These are phyloP conservation scores for Cettia cetti DNA, from an alignment of 2,113 vertebrate genomes.

Conservation along the genomic window DNA sequence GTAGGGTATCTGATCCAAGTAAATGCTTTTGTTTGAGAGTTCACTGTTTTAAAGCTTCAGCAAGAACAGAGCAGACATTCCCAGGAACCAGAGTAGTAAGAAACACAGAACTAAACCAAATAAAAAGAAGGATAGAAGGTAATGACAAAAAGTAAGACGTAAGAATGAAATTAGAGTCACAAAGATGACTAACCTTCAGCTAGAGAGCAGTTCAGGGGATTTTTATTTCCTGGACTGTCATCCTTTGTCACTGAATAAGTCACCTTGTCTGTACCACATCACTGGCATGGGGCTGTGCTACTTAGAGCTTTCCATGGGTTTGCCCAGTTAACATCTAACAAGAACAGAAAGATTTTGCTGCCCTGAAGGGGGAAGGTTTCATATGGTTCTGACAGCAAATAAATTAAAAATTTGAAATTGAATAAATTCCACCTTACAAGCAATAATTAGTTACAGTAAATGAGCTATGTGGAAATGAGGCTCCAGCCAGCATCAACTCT, in stretches of 20 bases:
- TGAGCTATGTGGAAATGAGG: not conserved
- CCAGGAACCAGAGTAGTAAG: not conserved
- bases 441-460: conserved; percentile 23
- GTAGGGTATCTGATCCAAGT: not conserved
- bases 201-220: not conserved
- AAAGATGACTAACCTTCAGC: not conserved
- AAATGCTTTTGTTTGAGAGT: not conserved
- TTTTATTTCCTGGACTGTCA: not conserved
- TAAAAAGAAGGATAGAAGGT: not conserved
- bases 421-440: not conserved
- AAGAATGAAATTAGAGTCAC: not conserved
- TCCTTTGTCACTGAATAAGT: not conserved
- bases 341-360: not conserved
- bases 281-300: not conserved
- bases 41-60: not conserved
- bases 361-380: not conserved
- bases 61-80: not conserved
- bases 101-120: not conserved
- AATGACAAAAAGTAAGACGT: not conserved
- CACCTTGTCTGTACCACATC: not conserved
- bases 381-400: not conserved
- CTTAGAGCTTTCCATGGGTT: not conserved
- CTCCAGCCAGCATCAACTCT: conserved; percentile 36
- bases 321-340: not conserved
- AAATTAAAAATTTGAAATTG: not conserved